Evolutionary conservation across 2,113 vertebrate genomes (phyloP).

Genomic region (Microcebus lehilahytsara): DNA sequence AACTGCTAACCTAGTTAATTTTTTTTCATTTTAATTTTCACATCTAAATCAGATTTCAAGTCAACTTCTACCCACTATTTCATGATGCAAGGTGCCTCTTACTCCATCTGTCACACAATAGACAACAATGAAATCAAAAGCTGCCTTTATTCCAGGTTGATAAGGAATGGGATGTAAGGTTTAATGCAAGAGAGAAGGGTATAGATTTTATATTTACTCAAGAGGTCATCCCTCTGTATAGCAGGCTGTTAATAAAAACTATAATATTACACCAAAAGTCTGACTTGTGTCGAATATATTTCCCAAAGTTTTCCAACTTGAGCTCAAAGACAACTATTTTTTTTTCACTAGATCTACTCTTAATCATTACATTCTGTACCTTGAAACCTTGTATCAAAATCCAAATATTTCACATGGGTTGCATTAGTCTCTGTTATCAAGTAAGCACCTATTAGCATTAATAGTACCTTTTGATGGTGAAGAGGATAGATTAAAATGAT

Average conservation of each 20-base stretch:
- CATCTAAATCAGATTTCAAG: background rate
- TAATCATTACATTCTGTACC: background rate
- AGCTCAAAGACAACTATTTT: background rate
- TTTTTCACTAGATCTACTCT: background rate
- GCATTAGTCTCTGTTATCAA: background rate
- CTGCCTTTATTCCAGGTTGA: background rate
- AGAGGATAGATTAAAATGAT: background rate
- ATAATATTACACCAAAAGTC: background rate
- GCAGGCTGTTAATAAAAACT: background rate
- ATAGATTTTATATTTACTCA: background rate
- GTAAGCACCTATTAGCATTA: background rate
- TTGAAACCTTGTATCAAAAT: slow-evolving; percentile 30
- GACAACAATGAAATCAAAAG: background rate
- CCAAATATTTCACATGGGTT: background rate
- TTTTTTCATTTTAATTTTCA: background rate
- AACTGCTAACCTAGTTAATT: background rate
- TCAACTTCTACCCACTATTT: background rate
- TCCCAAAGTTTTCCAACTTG: background rate
- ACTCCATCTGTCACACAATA: background rate
- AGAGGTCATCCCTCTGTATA: background rate
- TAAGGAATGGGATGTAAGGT: background rate
- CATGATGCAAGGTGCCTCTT: background rate
- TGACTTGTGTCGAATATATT: background rate
- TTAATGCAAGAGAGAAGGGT: background rate
- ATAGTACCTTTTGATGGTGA: background rate